Evolutionary conservation across 2,797 vertebrate genomes (phyloP).

Genomic region (Notolabrus celidotus): DNA sequence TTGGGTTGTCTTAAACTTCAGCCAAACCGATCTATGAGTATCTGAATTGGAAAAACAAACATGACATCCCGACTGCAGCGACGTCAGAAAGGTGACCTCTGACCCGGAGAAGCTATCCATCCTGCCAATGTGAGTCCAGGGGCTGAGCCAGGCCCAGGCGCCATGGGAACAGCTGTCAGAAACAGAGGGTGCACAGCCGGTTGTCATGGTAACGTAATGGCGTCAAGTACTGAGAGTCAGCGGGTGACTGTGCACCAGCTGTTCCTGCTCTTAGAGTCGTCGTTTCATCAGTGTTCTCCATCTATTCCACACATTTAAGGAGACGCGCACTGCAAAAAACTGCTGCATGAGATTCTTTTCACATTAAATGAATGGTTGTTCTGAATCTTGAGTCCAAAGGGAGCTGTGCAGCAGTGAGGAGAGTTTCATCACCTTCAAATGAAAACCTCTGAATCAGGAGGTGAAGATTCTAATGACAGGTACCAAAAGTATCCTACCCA

Average conservation of each 20-base stretch:
- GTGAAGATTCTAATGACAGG: background rate
- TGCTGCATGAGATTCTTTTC: background rate
- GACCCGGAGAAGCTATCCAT: conserved; percentile 57
- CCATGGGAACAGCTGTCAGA: conserved; percentile 84
- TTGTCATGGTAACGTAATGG: conserved; percentile 77
- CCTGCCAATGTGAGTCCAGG: conserved; percentile 55
- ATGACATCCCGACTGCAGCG: conserved; percentile 16
- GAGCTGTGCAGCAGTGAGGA: conserved; percentile 1
- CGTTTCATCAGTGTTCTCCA: conserved; percentile 43
- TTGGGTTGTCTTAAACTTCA: conserved; percentile 3
- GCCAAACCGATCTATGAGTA: conserved; percentile 13
- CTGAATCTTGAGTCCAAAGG: conserved; percentile 14
- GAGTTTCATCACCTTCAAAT: background rate
- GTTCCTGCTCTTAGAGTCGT: conserved; percentile 60
- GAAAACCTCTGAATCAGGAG: background rate
- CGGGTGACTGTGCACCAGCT: conserved; percentile 71
- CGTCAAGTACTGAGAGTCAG: conserved; percentile 67
- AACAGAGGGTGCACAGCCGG: conserved; percentile 68
- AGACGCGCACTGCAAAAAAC: conserved; percentile 17
- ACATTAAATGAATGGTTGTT: background rate
- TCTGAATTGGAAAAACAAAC: conserved; percentile 58
- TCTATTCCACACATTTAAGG: conserved; percentile 41
- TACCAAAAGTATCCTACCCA: background rate
- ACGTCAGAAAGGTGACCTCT: conserved; percentile 63
- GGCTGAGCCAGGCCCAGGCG: conserved; percentile 53